Base-by-base conservation (phyloP, 2,797 vertebrate species). In the Syngnathus acus region DNA sequence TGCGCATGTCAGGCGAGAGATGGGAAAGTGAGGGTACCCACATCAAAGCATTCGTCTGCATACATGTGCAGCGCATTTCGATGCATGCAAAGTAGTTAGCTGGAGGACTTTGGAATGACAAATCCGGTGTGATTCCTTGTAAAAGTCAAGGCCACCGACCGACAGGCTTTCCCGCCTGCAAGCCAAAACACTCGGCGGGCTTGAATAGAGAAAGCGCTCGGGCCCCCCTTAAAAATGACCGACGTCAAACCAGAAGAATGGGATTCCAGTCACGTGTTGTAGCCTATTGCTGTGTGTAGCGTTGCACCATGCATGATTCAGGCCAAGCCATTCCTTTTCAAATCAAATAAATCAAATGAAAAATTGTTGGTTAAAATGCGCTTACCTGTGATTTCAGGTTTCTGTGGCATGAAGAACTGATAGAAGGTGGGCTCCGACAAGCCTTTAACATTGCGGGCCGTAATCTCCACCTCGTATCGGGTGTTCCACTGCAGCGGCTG, bases 341-440 rank as follows among this genome's bases (percentile, higher is more conserved):
- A 32, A 32, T 32, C 26, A 32, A 32, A 32, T 3, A 23, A 23
- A 23, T 23, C 23, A 23, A 23, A 23, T 1, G 23, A 23, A 23
- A 42, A 38, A 21, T 11, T 40, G 10, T 39, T 8, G 59, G 19
- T 32, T 3, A 2, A 32, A 32, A 3, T 32, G 60, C 68, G 68
- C 72, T 80, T 84, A 99, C 97, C 96, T 93, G 95, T 95, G 73
- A 99, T 98, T 82, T 97, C 96, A 11, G 96, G 96, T 66, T 98
- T 97, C 84, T 97, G 94, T 5, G 96, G 97, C 97, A 99, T 99
- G 87, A 88, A 96, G 90, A 98, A 98, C 80, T 98, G 95, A 72
- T 95, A 96, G 73, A 95, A 91, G 63, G 95, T 95, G n/a, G 97
- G 97, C 81, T 99, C 95, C 17, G 97, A 99, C 74, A 95, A 92